phyloP scores from a whole-genome alignment of 2,797 vertebrate genomes.

The Lacerta agilis region DNA sequence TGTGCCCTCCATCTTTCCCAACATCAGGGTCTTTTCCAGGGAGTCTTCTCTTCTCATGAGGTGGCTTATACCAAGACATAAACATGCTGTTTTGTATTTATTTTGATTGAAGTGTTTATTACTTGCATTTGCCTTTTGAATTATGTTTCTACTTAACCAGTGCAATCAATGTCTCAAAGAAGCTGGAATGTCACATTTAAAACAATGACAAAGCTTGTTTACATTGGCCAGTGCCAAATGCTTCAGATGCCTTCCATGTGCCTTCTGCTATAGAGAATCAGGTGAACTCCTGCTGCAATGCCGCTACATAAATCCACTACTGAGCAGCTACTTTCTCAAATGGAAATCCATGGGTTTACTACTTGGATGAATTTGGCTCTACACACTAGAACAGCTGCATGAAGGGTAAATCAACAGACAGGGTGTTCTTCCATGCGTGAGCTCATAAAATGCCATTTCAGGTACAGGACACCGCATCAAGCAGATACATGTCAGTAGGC shows the following conservation, averaged over 20 bases:
- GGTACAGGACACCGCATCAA: conserved; percentile 8
- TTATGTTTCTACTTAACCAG: not conserved
- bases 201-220: not conserved
- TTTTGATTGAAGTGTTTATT: not conserved
- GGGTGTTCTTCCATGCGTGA: not conserved
- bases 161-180: not conserved
- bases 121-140: not conserved
- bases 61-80: not conserved
- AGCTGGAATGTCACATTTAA: not conserved
- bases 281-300: conserved; percentile 4
- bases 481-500: not conserved
- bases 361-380: not conserved
- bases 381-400: not conserved
- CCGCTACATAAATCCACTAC: not conserved
- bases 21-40: no score
- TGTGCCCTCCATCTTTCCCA: no score
- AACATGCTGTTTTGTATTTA: not conserved
- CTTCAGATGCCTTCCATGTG: conserved; percentile 16
- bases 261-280: conserved; percentile 4
- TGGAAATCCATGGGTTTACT: conserved; percentile 19
- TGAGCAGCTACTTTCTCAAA: not conserved
- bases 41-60: no score
- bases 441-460: conserved; percentile 39
- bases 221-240: conserved; percentile 1
- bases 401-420: conserved; percentile 35